phyloP scores from a whole-genome alignment of 2,113 vertebrate genomes.

The Cygnus atratus region DNA sequence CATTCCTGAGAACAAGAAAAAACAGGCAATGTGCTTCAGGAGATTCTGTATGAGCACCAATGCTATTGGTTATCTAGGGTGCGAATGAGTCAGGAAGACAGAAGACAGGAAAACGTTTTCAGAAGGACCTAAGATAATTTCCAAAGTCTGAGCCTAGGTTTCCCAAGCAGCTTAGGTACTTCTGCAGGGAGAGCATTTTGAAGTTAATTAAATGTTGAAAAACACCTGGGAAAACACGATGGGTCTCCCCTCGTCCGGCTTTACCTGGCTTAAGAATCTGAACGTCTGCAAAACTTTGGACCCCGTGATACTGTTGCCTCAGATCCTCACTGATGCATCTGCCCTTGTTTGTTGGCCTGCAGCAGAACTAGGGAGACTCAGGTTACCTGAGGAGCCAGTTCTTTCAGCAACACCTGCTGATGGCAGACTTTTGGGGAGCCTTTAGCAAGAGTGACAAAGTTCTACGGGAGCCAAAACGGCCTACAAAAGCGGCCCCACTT shows the following conservation, averaged over 20 bases:
- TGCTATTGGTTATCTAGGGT: not conserved
- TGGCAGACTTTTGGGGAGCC: not conserved
- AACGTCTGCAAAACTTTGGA: not conserved
- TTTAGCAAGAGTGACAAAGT: not conserved
- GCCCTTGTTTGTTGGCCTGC: not conserved
- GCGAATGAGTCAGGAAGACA: not conserved
- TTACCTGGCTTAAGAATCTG: not conserved
- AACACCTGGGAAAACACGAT: not conserved
- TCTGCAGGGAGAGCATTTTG: not conserved
- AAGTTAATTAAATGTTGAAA: not conserved
- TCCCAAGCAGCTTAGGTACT: not conserved
- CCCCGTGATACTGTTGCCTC: not conserved
- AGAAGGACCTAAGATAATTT: not conserved
- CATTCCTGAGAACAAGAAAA: constrained; percentile 83
- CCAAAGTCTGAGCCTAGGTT: not conserved
- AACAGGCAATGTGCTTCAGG: not conserved
- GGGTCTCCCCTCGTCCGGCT: not conserved
- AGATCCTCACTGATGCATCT: not conserved
- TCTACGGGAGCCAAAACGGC: not conserved
- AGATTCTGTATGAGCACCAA: not conserved
- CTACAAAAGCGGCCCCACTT: not conserved
- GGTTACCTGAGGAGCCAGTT: not conserved
- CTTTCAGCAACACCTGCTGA: not conserved
- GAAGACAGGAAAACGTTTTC: not conserved
- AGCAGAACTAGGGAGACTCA: not conserved